A percentile compares a stretch with the other conserved stretches of the same genome.
These are phyloP conservation scores for Ophioderma brevispina DNA, from an alignment of 35 echinoderm and acorn worm species.

Conservation along the genomic window DNA sequence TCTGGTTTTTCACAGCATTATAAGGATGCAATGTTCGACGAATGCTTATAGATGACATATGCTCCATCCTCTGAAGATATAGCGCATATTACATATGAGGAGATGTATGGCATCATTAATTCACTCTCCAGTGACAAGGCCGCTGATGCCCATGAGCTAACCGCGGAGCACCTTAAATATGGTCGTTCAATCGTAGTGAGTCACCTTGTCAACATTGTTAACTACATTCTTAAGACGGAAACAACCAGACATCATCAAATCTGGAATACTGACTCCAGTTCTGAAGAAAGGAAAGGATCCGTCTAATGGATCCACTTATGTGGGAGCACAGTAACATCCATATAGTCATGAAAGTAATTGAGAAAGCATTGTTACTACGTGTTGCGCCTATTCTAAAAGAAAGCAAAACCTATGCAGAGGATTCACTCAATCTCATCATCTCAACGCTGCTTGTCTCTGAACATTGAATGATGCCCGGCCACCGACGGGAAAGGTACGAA, in stretches of 20 bases:
- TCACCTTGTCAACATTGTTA: not conserved
- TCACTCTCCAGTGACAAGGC: not conserved
- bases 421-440: not conserved
- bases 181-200: not conserved
- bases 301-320: not conserved
- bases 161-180: not conserved
- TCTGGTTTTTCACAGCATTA: too few species aligned
- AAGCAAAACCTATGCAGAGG: not conserved
- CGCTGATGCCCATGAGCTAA: not conserved
- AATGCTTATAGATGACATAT: not conserved
- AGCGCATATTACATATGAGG: not conserved
- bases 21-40: too few species aligned
- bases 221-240: not conserved
- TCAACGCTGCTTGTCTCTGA: not conserved
- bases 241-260: not conserved
- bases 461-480: not conserved
- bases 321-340: not conserved
- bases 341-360: not conserved
- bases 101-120: not conserved
- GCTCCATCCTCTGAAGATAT: not conserved
- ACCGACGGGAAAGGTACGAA: too few species aligned
- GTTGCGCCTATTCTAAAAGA: not conserved
- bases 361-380: not conserved
- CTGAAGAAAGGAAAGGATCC: not conserved
- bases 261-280: not conserved